A percentile compares a stretch with the other conserved stretches of the same genome.
Evolutionary conservation across 2,888 invertebrate genomes (phyloP).

Genomic region (Noctua comes): DNA sequence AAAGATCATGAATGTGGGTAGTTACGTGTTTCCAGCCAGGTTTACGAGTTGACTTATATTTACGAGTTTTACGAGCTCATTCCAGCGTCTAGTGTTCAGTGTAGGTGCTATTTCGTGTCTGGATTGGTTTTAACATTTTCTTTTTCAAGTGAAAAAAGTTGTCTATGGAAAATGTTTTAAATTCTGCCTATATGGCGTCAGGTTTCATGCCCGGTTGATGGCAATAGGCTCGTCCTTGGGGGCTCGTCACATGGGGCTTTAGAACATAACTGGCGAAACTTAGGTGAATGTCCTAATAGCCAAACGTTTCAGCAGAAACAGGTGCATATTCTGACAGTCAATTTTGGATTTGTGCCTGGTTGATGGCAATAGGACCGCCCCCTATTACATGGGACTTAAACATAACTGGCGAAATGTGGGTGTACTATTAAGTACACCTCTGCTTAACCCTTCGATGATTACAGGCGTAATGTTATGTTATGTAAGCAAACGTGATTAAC

Average conservation of each 20-base stretch:
- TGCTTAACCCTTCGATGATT: too few relatives aligned
- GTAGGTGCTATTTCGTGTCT: slow-evolving; percentile 2
- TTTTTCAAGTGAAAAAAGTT: not conserved
- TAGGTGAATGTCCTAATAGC: not conserved
- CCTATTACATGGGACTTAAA: not conserved
- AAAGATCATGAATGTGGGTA: slow-evolving; percentile 51
- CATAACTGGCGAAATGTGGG: too few relatives aligned
- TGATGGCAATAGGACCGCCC: too few relatives aligned
- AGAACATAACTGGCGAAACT: not conserved
- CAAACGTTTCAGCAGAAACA: not conserved
- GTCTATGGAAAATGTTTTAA: not conserved
- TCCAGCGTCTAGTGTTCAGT: slow-evolving; percentile 1
- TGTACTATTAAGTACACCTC: too few relatives aligned
- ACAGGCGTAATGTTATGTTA: too few relatives aligned
- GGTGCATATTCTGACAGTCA: not conserved
- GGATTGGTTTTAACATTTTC: slow-evolving; percentile 5
- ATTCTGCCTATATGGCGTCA: not conserved
- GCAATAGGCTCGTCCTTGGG: not conserved
- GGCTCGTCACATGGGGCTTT: not conserved
- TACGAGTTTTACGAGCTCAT: slow-evolving; percentile 28
- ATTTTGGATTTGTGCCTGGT: too few relatives aligned
- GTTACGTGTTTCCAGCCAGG: slow-evolving; percentile 31
- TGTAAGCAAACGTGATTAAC: too few relatives aligned
- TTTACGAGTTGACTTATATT: slow-evolving; percentile 61
- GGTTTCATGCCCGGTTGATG: not conserved